Evolutionary conservation across 92 coral and sea anemone genomes (phyloP), one percentile per base, ranked within the genome.

Genomic region (Parazoanthus darwini): DNA sequence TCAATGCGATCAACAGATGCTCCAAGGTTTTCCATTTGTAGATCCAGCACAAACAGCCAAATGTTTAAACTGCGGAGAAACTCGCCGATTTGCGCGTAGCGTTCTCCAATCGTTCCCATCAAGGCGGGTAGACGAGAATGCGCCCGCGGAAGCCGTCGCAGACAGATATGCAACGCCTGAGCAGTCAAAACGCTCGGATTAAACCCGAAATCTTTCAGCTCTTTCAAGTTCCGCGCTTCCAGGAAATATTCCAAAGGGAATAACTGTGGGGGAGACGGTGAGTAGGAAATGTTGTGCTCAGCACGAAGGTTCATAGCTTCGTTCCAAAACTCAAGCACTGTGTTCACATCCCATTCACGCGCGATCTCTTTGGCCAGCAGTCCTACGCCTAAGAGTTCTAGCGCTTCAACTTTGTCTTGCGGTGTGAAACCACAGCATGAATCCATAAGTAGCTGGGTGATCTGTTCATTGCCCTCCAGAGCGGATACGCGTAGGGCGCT

Each of bases 81-180:
- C 90, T 94, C 96, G 50, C 96, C 96, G 26, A 94, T 94, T 70
- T 94, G 96, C 38, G 96, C 96, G 80, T 92, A 94, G 36, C 96
- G 89, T 65, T 94, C 96, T 22, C 96, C 96, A 6, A 94, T 93
- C 36, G 96, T 94, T n/a, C 96, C 96, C 68, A 94, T 86, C 36
- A 94, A 87, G 46, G 96, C 91, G 54, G 96, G 96, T 13, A 94
- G 93, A 54, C 96, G 96, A 10, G 96, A 92, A 82, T 94, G 94
- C 20, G 86, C 85, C 77, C 91, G 88, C 13, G 93, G 95, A 42
- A 94, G 89, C 22, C 89, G 93, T 6, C 92, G 93, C 38, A 90
- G 91, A 84, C 96, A 94, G 51, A 94, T 90, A 56, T 94, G 95
- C 81, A 94, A 88, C 59, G 96, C 95, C 75, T 94, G 96, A 39